Evolutionary conservation across 1,140 invertebrate genomes (phyloP).

Genomic region (Diachasmimorpha longicaudata): DNA sequence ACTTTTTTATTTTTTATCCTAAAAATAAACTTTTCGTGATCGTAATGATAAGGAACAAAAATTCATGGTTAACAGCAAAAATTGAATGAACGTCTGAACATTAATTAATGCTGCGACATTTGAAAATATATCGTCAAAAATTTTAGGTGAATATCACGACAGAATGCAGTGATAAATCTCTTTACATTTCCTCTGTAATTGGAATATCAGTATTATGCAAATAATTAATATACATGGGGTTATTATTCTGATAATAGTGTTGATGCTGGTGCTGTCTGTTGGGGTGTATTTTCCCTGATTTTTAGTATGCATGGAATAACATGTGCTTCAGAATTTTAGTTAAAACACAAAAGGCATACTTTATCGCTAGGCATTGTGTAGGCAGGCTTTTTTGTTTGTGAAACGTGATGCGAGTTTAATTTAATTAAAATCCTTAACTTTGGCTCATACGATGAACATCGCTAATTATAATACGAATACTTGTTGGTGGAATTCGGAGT

Average conservation of each 20-base stretch:
- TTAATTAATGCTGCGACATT: too few species aligned
- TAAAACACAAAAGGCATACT: constrained; percentile 7
- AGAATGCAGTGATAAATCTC: not conserved
- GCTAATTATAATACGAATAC: not conserved
- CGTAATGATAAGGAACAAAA: too few species aligned
- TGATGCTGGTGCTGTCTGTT: not conserved
- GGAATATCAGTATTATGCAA: not conserved
- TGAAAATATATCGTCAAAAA: too few species aligned
- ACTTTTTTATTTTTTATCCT: too few species aligned
- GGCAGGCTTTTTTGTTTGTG: not conserved
- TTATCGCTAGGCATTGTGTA: not conserved
- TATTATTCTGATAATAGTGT: not conserved
- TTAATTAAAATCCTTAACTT: constrained; percentile 9
- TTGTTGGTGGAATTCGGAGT: not conserved
- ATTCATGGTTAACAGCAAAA: too few species aligned
- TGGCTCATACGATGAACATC: constrained; percentile 6
- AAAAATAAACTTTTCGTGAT: too few species aligned
- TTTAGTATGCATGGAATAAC: too few species aligned
- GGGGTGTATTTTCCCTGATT: too few species aligned
- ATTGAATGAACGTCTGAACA: too few species aligned
- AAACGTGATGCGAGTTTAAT: constrained; percentile 7
- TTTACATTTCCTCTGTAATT: not conserved
- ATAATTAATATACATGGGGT: not conserved
- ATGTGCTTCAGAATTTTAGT: not conserved
- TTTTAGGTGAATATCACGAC: too few species aligned